Percentiles rank a stretch among this genome's conserved stretches.
These are phyloP conservation scores for Pipistrellus pipistrellus DNA, from an alignment of 2,797 vertebrate species.

Conservation along the genomic window DNA sequence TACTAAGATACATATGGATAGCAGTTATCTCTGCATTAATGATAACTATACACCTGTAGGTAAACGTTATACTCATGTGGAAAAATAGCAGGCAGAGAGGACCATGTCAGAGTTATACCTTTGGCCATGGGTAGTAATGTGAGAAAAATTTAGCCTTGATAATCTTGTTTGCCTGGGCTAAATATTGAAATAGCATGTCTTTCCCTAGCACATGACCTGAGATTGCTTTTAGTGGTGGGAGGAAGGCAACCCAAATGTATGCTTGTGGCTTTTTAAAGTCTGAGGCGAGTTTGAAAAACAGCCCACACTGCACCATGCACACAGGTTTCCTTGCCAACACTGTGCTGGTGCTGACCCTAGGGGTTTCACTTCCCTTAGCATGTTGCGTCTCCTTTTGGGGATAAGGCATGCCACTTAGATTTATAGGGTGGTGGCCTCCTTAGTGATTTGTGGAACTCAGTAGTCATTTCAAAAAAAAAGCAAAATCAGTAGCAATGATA, in stretches of 20 bases:
- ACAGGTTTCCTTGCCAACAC: constrained; percentile 61
- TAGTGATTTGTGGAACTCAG: constrained; percentile 48
- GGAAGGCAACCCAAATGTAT: background rate
- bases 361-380: constrained; percentile 68
- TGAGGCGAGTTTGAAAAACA: constrained; percentile 33
- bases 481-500: background rate
- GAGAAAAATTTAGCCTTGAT: constrained; percentile 11
- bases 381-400: background rate
- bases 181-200: constrained; percentile 45
- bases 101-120: background rate
- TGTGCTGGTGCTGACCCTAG: constrained; percentile 35
- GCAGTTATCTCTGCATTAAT: background rate
- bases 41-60: background rate
- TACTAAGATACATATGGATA: background rate
- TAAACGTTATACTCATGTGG: background rate
- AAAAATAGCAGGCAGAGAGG: background rate
- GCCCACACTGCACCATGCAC: background rate
- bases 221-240: background rate
- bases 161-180: constrained; percentile 44
- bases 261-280: background rate
- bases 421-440: background rate
- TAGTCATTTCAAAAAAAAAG: background rate
- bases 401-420: background rate
- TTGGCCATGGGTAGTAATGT: background rate
- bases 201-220: background rate